Conservation (phyloP, 2,888 invertebrate species). For the Oligia latruncula region DNA sequence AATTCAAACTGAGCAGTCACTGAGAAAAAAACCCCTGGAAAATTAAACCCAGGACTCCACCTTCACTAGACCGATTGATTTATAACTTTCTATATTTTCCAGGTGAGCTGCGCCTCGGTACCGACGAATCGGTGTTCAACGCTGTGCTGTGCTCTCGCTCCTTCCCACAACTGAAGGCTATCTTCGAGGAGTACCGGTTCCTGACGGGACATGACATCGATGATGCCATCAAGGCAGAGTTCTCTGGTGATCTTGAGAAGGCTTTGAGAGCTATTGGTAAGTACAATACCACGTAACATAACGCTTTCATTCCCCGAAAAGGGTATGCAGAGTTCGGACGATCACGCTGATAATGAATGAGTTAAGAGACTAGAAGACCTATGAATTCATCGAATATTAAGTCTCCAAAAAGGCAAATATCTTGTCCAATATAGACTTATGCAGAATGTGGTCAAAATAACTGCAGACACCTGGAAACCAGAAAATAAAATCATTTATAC, state of each 20-base stretch:
- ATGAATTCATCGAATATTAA: not conserved
- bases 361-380: not conserved
- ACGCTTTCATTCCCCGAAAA: not conserved
- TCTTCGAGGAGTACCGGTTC: conserved; percentile 93
- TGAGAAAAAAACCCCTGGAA: not conserved
- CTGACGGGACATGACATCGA: conserved; percentile 95
- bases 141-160: conserved; percentile 94
- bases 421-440: not conserved
- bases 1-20: not conserved
- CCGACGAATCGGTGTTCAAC: conserved; percentile 96
- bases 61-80: not conserved
- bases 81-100: conserved; percentile 51
- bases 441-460: not conserved
- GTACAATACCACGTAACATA: conserved; percentile 13
- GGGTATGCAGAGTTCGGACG: not conserved
- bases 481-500: not conserved
- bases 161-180: conserved; percentile 87
- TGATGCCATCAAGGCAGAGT: conserved; percentile 94
- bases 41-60: not conserved
- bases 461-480: not conserved
- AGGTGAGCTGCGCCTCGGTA: conserved; percentile 92
- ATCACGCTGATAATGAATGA: not conserved
- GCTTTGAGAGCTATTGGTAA: conserved; percentile 93
- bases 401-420: not conserved
- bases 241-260: conserved; percentile 95